Base-by-base conservation (phyloP, 2,888 invertebrate genomes). In the Cantharis nigra region DNA sequence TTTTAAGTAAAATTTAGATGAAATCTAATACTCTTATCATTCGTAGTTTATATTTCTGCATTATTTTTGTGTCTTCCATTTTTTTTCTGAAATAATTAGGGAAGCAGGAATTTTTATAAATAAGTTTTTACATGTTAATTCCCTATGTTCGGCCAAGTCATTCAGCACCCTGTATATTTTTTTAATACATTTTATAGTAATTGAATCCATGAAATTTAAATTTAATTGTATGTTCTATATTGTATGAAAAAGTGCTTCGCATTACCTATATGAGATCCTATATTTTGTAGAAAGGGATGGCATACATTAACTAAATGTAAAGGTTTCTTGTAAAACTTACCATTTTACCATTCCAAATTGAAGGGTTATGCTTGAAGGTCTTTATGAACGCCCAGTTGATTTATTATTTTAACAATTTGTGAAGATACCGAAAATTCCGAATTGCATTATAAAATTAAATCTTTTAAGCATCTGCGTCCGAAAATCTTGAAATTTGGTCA, bases 251-350 rank as follows among this genome's bases (percentile, higher is more conserved):
- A 67, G 65, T 23, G 65, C 65, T 23, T 67, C 23, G 26, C 65
- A 67, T 23, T 67, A 75, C 16, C 70, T 65, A 30, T 70, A 64
- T 9, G 4, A 49, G 23, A 64, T 62, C 64, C 78, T 69, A 28
- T 70, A 73, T 74, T 72, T 78, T 70, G 79, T 79, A 78, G 79
- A 79, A 79, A 79, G 79, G 79, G 79, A 79, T 72, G 77, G 75
- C 78, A 78, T 65, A 65, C 63, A 13, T 72, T 28, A 76, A 74
- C 64, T 69, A 33, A 13, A 63, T 71, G 63, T 63, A 74, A 69
- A 49, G 49, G 49, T 49, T 49, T 49, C 49, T n/a, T 49, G 49
- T 49, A 49, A 49, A 49, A 49, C 2, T 49, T n/a, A 49, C 49
- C 49, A 49, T 3, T 49, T 49, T n/a, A 49, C n/a, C 7, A 49